Percentiles rank a stretch among this genome's conserved stretches.
These are phyloP conservation scores for Machimus rusticus DNA, from an alignment of 2,888 invertebrate species.

Conservation along the genomic window DNA sequence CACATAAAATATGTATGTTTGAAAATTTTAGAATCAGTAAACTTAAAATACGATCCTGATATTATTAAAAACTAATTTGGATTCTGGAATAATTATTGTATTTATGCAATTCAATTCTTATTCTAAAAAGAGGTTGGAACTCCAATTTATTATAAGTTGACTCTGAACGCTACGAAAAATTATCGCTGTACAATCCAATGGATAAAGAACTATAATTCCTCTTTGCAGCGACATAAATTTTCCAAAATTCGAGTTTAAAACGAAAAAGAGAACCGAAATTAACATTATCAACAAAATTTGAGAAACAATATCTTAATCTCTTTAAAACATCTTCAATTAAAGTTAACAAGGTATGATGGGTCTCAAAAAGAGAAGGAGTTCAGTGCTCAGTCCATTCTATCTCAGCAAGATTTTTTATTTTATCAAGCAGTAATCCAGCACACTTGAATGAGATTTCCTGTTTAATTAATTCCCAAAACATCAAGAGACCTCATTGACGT, in stretches of 20 bases:
- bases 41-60: too few relatives aligned
- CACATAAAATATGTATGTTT: too few relatives aligned
- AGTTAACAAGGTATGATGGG: not conserved
- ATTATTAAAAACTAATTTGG: too few relatives aligned
- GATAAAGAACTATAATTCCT: not conserved
- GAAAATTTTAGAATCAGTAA: too few relatives aligned
- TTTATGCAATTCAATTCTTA: too few relatives aligned
- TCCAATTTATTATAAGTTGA: not conserved
- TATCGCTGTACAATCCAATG: not conserved
- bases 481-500: not conserved
- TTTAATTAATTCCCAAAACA: slow-evolving; percentile 13
- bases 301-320: not conserved
- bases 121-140: not conserved
- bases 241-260: not conserved
- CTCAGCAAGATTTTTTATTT: not conserved
- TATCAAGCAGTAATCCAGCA: not conserved
- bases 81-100: too few relatives aligned
- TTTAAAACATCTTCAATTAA: not conserved
- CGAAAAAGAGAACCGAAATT: not conserved
- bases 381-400: not conserved
- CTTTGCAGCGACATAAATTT: not conserved
- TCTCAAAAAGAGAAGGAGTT: not conserved
- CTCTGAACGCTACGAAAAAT: not conserved
- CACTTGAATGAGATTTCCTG: not conserved
- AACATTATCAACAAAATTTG: not conserved